Conservation (phyloP, 1,140 invertebrate species). For the Drosophila nikananu region DNA sequence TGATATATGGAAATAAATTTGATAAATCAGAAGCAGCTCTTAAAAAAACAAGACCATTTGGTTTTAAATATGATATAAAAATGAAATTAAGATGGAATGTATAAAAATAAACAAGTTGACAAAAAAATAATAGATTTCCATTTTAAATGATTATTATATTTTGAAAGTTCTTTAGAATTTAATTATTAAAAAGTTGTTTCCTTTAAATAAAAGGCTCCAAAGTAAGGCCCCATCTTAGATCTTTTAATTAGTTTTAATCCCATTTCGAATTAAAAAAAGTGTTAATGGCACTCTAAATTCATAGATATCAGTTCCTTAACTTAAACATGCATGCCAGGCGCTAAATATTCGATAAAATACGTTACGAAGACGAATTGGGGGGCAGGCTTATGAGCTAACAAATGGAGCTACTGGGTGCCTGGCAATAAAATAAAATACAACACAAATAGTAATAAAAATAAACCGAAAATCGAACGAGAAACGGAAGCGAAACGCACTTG, state of each 20-base stretch:
- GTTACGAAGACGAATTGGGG: not conserved
- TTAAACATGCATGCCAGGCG: not conserved
- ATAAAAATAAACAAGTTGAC: too few relatives aligned
- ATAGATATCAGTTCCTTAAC: slow-evolving; percentile 6
- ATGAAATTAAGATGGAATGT: too few relatives aligned
- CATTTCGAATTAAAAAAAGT: not conserved
- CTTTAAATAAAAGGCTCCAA: too few relatives aligned
- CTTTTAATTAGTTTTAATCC: not conserved
- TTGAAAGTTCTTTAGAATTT: too few relatives aligned
- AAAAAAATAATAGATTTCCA: too few relatives aligned
- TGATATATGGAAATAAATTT: not conserved
- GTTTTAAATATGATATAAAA: too few relatives aligned
- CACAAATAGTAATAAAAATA: not conserved
- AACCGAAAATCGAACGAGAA: slow-evolving; percentile 19
- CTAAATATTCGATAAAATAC: not conserved
- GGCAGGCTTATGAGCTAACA: slow-evolving; percentile 10
- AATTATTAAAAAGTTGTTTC: too few relatives aligned
- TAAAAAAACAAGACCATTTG: too few relatives aligned
- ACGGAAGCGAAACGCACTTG: slow-evolving; percentile 46
- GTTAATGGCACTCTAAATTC: slow-evolving; percentile 10
- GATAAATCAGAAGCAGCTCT: not conserved
- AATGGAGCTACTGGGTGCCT: slow-evolving; percentile 22
- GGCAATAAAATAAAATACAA: slow-evolving; percentile 14
- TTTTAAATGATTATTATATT: too few relatives aligned
- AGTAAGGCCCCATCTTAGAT: not conserved